A percentile compares a stretch with the other conserved stretches of the same genome.
Conservation (phyloP, 2,888 invertebrate species). For the Ormyrus pomaceus region DNA sequence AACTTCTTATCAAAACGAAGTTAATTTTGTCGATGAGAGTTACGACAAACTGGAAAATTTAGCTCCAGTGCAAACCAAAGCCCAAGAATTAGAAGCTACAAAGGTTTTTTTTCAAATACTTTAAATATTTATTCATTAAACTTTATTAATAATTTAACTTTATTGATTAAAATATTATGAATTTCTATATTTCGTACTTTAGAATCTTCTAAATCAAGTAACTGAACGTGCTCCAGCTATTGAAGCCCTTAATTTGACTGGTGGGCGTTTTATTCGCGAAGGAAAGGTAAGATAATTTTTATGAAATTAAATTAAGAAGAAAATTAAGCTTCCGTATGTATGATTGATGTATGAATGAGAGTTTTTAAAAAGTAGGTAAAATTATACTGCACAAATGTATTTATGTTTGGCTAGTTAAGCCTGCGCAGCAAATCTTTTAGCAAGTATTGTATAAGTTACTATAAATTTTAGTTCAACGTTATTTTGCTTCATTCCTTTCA, state of each 20-base stretch:
- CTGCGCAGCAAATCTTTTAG: conserved; percentile 64
- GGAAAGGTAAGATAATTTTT: conserved; percentile 91
- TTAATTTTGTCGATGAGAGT: conserved; percentile 92
- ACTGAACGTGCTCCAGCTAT: conserved; percentile 96
- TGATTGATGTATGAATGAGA: conserved; percentile 69
- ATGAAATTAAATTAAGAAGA: conserved; percentile 76
- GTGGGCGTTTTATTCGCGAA: conserved; percentile 96
- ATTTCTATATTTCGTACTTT: conserved; percentile 67
- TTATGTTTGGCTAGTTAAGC: conserved; percentile 55
- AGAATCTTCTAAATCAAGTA: conserved; percentile 95
- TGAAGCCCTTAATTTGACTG: conserved; percentile 96
- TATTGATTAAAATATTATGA: neutral
- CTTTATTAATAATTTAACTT: no score
- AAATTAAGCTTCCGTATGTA: conserved; percentile 52
- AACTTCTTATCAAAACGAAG: conserved; percentile 90
- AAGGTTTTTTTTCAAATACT: conserved; percentile 78
- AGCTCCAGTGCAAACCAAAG: conserved; percentile 81
- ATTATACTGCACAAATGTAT: conserved; percentile 58
- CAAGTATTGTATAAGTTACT: conserved; percentile 56
- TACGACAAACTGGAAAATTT: conserved; percentile 87
- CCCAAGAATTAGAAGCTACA: conserved; percentile 87
- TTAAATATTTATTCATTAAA: neutral
- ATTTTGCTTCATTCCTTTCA: conserved; percentile 1
- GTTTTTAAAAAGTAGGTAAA: conserved; percentile 55
- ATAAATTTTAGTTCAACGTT: conserved; percentile 13